Evolutionary conservation across 2,888 invertebrate genomes (phyloP).

Genomic region (Trichacis sp.): DNA sequence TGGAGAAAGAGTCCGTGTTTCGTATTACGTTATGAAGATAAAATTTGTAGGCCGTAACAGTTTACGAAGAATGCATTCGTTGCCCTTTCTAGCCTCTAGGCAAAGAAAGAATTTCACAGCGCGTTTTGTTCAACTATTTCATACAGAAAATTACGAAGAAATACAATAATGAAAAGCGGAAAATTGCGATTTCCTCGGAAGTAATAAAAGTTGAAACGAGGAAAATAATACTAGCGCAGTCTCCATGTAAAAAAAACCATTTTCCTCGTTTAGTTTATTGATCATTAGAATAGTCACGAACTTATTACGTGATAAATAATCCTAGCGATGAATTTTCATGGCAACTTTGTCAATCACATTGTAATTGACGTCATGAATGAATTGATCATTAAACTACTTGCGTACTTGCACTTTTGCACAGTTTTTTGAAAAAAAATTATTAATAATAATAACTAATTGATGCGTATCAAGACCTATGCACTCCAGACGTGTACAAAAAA

Average conservation of each 20-base stretch:
- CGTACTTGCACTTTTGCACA: no score
- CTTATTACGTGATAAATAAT: not conserved
- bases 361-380: no score
- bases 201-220: not conserved
- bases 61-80: not conserved
- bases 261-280: conserved; percentile 10
- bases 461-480: no score
- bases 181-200: no score
- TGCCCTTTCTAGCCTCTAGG: not conserved
- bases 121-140: not conserved
- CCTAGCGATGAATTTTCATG: not conserved
- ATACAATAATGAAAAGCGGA: no score
- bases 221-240: not conserved
- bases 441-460: no score
- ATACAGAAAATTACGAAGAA: not conserved
- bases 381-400: no score
- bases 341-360: no score
- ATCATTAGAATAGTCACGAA: not conserved
- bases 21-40: not conserved
- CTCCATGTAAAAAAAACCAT: not conserved
- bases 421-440: no score
- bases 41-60: not conserved
- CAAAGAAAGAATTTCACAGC: no score
- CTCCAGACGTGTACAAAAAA: no score
- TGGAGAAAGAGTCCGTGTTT: no score